phyloP scores from a whole-genome alignment of 2,888 invertebrate species.

The Mythimna lalbum region DNA sequence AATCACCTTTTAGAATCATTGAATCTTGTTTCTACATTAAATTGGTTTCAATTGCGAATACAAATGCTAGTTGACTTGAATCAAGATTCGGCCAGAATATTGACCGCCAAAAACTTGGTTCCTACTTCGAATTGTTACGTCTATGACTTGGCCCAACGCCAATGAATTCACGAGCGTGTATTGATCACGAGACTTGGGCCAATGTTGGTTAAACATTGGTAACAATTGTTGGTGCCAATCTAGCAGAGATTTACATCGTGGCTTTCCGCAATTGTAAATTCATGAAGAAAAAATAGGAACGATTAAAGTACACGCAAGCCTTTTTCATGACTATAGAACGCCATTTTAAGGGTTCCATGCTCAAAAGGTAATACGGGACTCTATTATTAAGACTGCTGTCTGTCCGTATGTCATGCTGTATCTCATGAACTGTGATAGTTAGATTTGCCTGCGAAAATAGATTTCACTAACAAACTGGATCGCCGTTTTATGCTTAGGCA shows the following conservation, averaged over 20 bases:
- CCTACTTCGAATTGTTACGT: slow-evolving; percentile 26
- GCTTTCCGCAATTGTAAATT: background rate
- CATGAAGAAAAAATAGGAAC: background rate
- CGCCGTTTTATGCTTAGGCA: too few species aligned
- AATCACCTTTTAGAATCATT: background rate
- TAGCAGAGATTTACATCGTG: background rate
- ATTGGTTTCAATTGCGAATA: slow-evolving; percentile 11
- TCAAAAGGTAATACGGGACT: too few species aligned
- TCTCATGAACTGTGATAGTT: too few species aligned
- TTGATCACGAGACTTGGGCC: slow-evolving; percentile 36
- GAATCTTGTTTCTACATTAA: background rate
- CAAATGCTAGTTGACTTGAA: background rate
- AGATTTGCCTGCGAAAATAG: too few species aligned
- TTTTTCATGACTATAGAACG: too few species aligned
- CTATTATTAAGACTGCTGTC: too few species aligned
- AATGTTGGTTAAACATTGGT: slow-evolving; percentile 31
- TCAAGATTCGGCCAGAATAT: background rate
- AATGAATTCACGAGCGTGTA: slow-evolving; percentile 12
- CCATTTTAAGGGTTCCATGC: too few species aligned
- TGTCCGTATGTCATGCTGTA: too few species aligned
- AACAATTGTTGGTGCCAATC: slow-evolving; percentile 17
- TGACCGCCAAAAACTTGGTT: slow-evolving; percentile 1
- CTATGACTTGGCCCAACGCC: slow-evolving; percentile 22
- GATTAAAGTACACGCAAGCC: background rate
- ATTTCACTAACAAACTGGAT: too few species aligned